These are phyloP conservation scores for Scolopax rusticola DNA, from an alignment of 2,797 vertebrate species.

Conservation along the genomic window DNA sequence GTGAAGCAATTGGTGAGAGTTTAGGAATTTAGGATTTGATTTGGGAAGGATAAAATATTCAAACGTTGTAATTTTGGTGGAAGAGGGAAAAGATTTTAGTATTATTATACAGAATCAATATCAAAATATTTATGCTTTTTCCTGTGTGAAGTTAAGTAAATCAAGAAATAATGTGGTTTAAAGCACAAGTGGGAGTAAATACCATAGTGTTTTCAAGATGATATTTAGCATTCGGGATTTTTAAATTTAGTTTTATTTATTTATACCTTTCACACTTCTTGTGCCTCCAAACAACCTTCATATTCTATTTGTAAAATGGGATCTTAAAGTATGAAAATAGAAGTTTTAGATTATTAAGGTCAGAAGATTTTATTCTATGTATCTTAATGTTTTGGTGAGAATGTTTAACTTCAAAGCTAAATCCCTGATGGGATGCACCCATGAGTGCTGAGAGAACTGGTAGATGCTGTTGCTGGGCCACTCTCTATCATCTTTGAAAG, in stretches of 20 bases:
- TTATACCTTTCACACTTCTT: neutral
- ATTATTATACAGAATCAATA: neutral
- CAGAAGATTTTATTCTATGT: neutral
- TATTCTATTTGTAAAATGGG: neutral
- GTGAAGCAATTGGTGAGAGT: neutral
- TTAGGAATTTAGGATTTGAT: neutral
- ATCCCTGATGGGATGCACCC: no score
- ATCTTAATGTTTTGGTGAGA: neutral
- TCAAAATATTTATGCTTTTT: neutral
- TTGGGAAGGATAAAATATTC: neutral
- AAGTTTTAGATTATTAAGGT: neutral
- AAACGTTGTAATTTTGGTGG: neutral
- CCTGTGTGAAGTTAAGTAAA: neutral
- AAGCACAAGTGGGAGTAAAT: neutral
- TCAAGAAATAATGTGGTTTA: neutral
- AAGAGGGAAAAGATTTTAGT: neutral
- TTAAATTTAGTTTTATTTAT: neutral
- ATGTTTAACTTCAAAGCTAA: neutral
- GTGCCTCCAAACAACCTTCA: neutral
- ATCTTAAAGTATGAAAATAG: neutral
- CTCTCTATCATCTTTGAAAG: no score
- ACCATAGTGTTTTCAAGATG: neutral
- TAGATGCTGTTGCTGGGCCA: no score
- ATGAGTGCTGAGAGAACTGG: no score
- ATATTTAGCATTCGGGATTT: neutral